Evolutionary conservation across 2,113 vertebrate genomes (phyloP), one percentile per base, ranked within the genome.

Genomic region (Spea multiplicata): DNA sequence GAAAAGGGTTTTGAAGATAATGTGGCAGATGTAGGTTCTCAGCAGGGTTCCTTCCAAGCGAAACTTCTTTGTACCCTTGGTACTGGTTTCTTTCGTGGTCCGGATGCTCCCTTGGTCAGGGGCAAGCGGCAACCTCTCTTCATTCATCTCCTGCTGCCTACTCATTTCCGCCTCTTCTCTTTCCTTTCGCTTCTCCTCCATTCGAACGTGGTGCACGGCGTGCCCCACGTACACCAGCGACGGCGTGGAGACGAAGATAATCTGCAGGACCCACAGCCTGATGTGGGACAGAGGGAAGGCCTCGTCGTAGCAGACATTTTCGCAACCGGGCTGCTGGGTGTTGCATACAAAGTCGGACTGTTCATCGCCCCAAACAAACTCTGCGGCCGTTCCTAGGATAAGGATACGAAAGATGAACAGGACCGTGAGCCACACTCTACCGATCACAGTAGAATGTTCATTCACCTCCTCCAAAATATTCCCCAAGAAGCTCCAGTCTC

Each of bases 391-490:
- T 85, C 97, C 97, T 73, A 98, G 89, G 88, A 98, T 97, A 78
- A 99, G 93, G 89, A 98, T 98, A 45, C 96, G 94, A 87, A 99
- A 99, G 88, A 99, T 98, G 90, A 99, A 99, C 73, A 98, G 95
- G 84, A 99, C 96, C 0, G 97, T 98, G 81, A 99, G 95, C 97
- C 97, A 99, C 59, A 99, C 96, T 83, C 96, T 92, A 84, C 97
- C 97, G 52, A 99, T 96, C 88, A 97, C 95, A n/a, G 97, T 99
- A 76, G 97, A 99, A 83, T 98, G 97, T 89, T 99, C 96, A 0
- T 98, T 98, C 78, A 99, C 97, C 92, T 98, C 95, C 91, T 99
- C 97, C 92, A 99, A 93, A 92, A 98, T 95, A 87, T 97, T 98
- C 87, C 97, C 97, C 90, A 99, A 93, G 93, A 98, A 98, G 87